Evolutionary conservation across 2,797 vertebrate species (phyloP), one percentile per base, ranked within the genome.

Genomic region (Brotula barbata): DNA sequence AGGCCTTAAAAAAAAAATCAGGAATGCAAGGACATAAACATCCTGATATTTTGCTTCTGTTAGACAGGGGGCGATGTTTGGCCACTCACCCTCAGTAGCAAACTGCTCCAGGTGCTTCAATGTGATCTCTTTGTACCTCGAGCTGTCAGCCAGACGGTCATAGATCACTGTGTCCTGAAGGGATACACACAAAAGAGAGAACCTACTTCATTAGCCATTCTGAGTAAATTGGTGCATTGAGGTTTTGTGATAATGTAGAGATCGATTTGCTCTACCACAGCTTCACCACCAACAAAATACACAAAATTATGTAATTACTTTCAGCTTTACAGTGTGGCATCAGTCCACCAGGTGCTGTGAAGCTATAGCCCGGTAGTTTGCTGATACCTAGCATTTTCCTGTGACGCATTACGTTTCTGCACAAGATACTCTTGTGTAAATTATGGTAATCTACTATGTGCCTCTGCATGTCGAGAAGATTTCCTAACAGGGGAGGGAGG

Each of bases 91-190:
- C 90, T 99, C 97, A 5, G 96, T 99, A 57, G 97, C 97, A 92
- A 99, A 99, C 84, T 96, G 94, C 73, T 99, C 97, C 89, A 99
- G 92, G 88, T 99, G 97, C 89, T 98, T 98, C 74, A 99, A 84
- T 6, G 97, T 99, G 78, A 97, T 99, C 88, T 98, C 96, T 90
- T 97, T 98, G 89, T 95, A 98, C 86, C 93, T 94, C 54, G 97
- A 98, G 76, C 87, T 96, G 88, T 98, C 96, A 50, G 96, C 94
- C 77, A 99, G 92, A 54, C 97, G 94, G 72, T 99, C 97, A 79
- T 97, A 99, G 89, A 99, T 95, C 51, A 98, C 97, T 0, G 95
- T 97, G 87, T 99, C 97, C 97, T 99, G 89, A 85, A 78, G 74
- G 20, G 81, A 88, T 75, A 66, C 70, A 88, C 74, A 80, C 53